These are phyloP conservation scores for Pristionchus fissidentatus DNA, from an alignment of 2,888 invertebrate genomes.

Conservation along the genomic window DNA sequence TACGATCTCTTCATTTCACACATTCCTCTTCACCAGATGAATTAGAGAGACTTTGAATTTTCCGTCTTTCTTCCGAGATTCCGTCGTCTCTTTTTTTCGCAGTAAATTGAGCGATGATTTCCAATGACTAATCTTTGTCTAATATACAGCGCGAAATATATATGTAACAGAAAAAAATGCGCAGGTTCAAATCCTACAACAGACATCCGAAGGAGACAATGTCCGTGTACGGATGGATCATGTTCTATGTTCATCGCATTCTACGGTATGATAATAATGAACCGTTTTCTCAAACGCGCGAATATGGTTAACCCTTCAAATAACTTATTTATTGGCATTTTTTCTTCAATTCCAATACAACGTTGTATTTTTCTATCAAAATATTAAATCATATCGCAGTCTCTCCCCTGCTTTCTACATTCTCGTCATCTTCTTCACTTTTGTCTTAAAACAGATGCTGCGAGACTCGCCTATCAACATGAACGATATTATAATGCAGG, in stretches of 20 bases:
- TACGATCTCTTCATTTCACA: no score
- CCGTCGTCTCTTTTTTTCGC: no score
- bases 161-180: no score
- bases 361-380: not conserved
- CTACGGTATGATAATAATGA: conserved; percentile 38
- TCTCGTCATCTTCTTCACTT: conserved; percentile 11
- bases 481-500: not conserved
- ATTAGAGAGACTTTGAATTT: no score
- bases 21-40: no score
- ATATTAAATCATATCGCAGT: not conserved
- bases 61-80: no score
- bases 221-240: conserved; percentile 50
- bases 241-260: conserved; percentile 55
- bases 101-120: no score
- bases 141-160: no score
- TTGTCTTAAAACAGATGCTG: conserved; percentile 9
- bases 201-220: conserved; percentile 47
- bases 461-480: not conserved
- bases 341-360: not conserved
- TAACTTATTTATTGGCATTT: not conserved
- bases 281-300: no score
- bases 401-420: conserved; percentile 24
- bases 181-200: conserved; percentile 55
- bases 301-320: no score
- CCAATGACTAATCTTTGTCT: no score